A percentile compares a stretch with the other conserved stretches of the same genome.
Evolutionary conservation across 30 jellyfish, hydroid and myxozoan species (phyloP).

Genomic region (Catostylus mosaicus): DNA sequence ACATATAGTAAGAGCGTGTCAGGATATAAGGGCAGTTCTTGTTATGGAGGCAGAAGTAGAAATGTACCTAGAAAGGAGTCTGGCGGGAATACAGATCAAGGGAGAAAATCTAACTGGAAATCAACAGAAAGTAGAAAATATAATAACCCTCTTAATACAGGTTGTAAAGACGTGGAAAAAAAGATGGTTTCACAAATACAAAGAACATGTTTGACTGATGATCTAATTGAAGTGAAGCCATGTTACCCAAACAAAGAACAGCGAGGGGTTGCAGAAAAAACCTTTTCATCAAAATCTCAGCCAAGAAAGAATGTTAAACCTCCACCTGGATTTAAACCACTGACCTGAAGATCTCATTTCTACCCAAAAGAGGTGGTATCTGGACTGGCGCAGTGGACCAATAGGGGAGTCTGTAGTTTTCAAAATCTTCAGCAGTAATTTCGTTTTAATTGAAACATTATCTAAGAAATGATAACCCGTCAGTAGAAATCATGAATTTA

Average conservation of each 20-base stretch:
- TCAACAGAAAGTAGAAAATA: background rate
- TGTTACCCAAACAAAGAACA: background rate
- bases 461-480: no score
- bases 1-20: background rate
- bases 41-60: background rate
- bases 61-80: conserved; percentile 25
- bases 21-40: background rate
- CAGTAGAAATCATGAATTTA: no score
- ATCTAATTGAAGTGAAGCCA: background rate
- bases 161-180: no score
- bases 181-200: no score
- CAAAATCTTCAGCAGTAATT: no score
- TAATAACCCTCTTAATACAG: background rate
- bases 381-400: no score
- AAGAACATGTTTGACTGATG: no score
- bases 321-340: conserved; percentile 63
- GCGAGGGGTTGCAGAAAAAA: background rate
- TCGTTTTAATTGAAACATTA: no score
- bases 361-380: no score
- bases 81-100: background rate
- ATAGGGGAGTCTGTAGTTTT: no score
- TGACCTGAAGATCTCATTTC: background rate
- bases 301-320: conserved; percentile 5
- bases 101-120: background rate
- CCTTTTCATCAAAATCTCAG: background rate